Base-by-base conservation (phyloP, 1,140 invertebrate species). In the Probaryconus sp. region DNA sequence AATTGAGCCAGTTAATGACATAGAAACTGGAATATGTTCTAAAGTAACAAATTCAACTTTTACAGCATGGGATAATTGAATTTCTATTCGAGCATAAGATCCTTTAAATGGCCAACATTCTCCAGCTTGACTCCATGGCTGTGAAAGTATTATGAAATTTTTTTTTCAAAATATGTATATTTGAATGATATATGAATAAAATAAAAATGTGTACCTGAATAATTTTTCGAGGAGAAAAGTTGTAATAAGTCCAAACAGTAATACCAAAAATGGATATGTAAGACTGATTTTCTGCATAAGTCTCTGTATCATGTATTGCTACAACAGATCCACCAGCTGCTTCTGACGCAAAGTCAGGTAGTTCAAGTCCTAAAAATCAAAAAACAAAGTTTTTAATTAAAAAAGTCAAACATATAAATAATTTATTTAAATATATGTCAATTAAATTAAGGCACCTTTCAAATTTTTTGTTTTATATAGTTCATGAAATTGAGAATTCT, bases 41-140 rank as follows among this genome's bases (percentile, higher is more conserved):
- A 98, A 58, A 0, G 94, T 94, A 95, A 97, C 0, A 91, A 92
- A 2, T 91, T 93, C 37, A 94, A 85, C 51, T 7, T 73, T 47
- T 18, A 45, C 43, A 0, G 40, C 2, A 17, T 78, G 17, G n/a
- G 81, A 81, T n/a, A 85, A 56, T 60, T 81, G 43, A 20, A 85
- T 82, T 68, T 79, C 77, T 53, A 85, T 61, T 75, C 83, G 82
- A 6, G 96, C 97, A 3, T 93, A 90, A 71, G 92, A 92, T 10
- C 96, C 96, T 83, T 93, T 92, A 87, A 99, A 98, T 21, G 97
- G 94, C 97, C 97, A 99, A 88, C 97, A 99, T 84, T 98, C 92
- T 20, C 97, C 97, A 6, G 97, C 61, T 78, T 84, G 65, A 13
- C 45, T 79, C 81, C 82, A 82, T 24, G 82, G 77, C 78, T 81